Base-by-base conservation (phyloP, 2,888 invertebrate genomes). In the Fragum fragum region DNA sequence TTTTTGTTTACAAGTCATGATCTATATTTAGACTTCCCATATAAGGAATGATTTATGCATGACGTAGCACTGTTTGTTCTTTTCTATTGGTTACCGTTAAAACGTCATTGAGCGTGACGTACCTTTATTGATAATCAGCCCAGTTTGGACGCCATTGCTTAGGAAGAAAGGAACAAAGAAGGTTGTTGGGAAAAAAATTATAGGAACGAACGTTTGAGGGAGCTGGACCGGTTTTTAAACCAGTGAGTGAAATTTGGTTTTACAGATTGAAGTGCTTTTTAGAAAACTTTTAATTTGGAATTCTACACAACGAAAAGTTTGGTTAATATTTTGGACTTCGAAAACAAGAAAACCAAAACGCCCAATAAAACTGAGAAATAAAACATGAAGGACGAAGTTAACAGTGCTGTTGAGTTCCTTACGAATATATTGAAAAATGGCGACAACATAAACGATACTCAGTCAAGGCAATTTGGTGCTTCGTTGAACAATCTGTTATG, bases 371-470 rank as follows among this genome's bases (percentile, higher is more conserved):
- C 28, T 16, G 63, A 68, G 53, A 32, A 68, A 57, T 28, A 71
- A 86, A 82, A 63, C 78, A 93, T 93, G 93, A 90, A 90, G 87
- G 89, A 91, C 79, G 93, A 93, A 92, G 89, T 93, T 39, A 85
- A 90, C 87, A 90, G 91, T 90, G 92, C 92, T 80, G 88, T 89
- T 42, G 90, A 89, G 68, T 92, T 92, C 81, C 83, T 92, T 52
- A 85, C 90, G 16, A 89, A 90, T 61, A 87, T 92, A 68, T 70
- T 92, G 7, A 83, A 85, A 63, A 72, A 83, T 32, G 76, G 87
- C 59, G 86, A 88, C 47, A 70, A 86, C 69, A 86, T 89, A 66
- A 86, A 83, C 61, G 77, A 85, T n/a, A 80, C 87, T 59, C 86
- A 84, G 73, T 77, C 87, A 23, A 81, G 85, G 32, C 85, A 75